These are phyloP conservation scores for Porites australiensis DNA, from an alignment of 64 coral and sea anemone genomes.

Conservation along the genomic window DNA sequence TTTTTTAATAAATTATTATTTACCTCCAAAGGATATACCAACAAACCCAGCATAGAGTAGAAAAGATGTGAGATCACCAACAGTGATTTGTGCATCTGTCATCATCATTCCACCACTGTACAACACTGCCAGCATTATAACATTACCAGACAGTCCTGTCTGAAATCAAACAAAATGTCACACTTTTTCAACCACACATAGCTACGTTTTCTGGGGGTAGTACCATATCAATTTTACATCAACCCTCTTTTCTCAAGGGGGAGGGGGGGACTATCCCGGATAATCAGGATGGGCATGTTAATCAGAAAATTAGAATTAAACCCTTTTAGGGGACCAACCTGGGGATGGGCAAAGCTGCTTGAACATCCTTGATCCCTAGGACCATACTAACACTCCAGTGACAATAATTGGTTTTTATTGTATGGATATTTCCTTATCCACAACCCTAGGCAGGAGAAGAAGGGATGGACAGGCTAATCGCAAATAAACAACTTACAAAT, in stretches of 20 bases:
- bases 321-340: no score
- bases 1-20: neutral
- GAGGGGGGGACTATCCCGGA: no score
- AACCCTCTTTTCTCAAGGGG: no score
- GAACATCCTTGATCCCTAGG: no score
- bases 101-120: slow-evolving; percentile 96
- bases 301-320: no score
- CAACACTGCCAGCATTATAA: slow-evolving; percentile 81
- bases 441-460: no score
- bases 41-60: slow-evolving; percentile 98
- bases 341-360: no score
- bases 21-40: slow-evolving; percentile 95
- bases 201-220: neutral
- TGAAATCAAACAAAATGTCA: slow-evolving; percentile 35
- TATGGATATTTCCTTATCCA: no score
- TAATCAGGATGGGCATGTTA: no score
- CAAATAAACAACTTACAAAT: slow-evolving; percentile 69
- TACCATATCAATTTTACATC: no score
- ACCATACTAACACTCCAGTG: no score
- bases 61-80: slow-evolving; percentile 96
- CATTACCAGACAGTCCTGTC: slow-evolving; percentile 94
- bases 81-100: slow-evolving; percentile 90
- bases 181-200: neutral
- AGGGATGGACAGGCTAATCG: neutral
- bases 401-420: no score